Evolutionary conservation across 2,888 invertebrate genomes (phyloP), one percentile per base, ranked within the genome.

Genomic region (Lasioglossum morio): DNA sequence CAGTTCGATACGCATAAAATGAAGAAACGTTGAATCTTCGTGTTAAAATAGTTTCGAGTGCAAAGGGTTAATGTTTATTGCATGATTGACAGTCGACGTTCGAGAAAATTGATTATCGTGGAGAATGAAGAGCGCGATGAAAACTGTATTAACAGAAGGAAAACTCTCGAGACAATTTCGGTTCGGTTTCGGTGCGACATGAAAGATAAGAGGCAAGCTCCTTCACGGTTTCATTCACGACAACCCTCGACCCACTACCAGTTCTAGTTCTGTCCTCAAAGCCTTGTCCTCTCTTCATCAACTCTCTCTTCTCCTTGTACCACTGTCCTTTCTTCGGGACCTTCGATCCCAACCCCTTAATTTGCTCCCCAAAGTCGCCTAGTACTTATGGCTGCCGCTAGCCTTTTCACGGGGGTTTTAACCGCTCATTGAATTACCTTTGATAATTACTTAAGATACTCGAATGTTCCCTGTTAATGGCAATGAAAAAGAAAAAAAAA

Each of bases 391-490:
- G 79, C 80, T 70, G 81, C 72, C 78, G 85, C 81, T 88, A 46
- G 84, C 87, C 88, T 85, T 88, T 91, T 88, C 88, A 81, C 79
- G 82, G 82, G 77, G 86, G 81, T 87, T 89, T 91, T 82, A 89
- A 86, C 87, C 86, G 86, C 84, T 90, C 89, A 91, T 91, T 84
- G 88, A 88, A 91, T 91, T 90, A 90, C 85, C 85, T 79, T 86
- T 90, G 84, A 84, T 88, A 91, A 91, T 90, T 91, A 90, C 87
- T 91, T 81, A 81, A 91, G 91, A 90, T 87, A 81, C 86, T 80
- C 83, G 80, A 84, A 83, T 77, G 72, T 66, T 60, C 74, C 82
- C 79, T 81, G 72, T 77, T 81, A 86, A 82, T 66, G 87, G 75
- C 70, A 60, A 63, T 72, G 37, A 8, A 63, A 74, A 77, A 8